A percentile compares a stretch with the other conserved stretches of the same genome.
Conservation (phyloP, 2,113 vertebrate species). For the Cyphomyrus plagiostoma region DNA sequence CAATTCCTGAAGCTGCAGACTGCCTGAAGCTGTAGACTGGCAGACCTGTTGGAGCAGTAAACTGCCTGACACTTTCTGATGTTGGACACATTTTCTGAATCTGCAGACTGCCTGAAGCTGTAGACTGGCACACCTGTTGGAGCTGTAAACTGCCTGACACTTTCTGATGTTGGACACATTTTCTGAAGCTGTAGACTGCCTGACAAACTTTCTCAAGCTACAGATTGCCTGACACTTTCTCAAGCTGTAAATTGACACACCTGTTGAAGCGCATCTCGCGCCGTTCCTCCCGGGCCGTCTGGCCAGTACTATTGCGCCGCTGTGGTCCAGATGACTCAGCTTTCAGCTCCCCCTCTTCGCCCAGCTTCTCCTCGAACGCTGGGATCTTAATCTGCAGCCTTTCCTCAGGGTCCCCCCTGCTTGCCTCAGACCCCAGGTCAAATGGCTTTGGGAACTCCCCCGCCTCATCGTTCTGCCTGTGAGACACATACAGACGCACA, state of each 20-base stretch:
- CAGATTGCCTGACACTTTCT: background rate
- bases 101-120: background rate
- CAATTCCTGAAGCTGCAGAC: background rate
- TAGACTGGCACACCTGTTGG: background rate
- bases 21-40: background rate
- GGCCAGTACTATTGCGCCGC: slow-evolving; percentile 70
- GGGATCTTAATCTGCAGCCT: slow-evolving; percentile 73
- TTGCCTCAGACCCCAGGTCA: slow-evolving; percentile 40
- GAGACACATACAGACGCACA: slow-evolving; percentile 12
- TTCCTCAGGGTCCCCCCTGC: slow-evolving; percentile 51
- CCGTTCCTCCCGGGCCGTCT: slow-evolving; percentile 69
- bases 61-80: background rate
- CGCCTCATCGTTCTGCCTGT: slow-evolving; percentile 33
- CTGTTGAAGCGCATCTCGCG: slow-evolving; percentile 80
- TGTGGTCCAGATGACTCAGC: slow-evolving; percentile 54
- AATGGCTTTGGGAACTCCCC: slow-evolving; percentile 40
- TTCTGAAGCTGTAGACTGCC: background rate
- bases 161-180: background rate
- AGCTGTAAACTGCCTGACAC: background rate
- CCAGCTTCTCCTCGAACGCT: slow-evolving; percentile 71
- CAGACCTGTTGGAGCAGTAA: background rate
- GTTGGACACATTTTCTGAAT: background rate
- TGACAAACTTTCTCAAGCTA: background rate
- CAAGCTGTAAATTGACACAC: slow-evolving; percentile 43
- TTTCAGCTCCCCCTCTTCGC: slow-evolving; percentile 50